Conservation (phyloP, 2,888 invertebrate genomes). For the Drosophila algonquin region DNA sequence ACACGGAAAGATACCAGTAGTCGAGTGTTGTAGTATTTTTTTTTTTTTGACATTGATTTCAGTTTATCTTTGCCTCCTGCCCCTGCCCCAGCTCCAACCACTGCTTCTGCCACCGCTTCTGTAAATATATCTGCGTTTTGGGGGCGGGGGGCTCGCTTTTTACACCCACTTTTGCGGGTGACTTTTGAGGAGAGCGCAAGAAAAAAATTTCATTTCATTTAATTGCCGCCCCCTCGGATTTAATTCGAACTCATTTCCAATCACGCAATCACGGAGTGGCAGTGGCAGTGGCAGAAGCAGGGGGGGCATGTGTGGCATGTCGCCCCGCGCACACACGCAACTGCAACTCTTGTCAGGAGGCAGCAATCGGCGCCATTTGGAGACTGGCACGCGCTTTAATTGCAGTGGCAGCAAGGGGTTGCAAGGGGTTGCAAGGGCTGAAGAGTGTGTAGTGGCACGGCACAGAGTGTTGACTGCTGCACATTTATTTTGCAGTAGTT, state of each 20-base stretch:
- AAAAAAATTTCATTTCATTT: slow-evolving; percentile 53
- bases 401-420: background rate
- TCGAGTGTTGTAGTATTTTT: slow-evolving; percentile 17
- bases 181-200: slow-evolving; percentile 21
- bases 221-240: slow-evolving; percentile 53
- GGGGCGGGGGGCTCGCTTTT: slow-evolving; percentile 16
- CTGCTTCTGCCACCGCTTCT: no score
- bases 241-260: slow-evolving; percentile 60
- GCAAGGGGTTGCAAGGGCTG: background rate
- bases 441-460: no score
- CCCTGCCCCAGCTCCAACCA: no score
- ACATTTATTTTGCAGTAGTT: slow-evolving; percentile 25
- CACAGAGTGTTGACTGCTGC: slow-evolving; percentile 1
- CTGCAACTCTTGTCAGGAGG: slow-evolving; percentile 26
- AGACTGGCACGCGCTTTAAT: slow-evolving; percentile 42
- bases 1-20: slow-evolving; percentile 5
- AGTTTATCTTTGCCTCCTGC: slow-evolving; percentile 41
- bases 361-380: slow-evolving; percentile 27
- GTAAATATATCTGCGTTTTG: slow-evolving; percentile 2
- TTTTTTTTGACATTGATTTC: slow-evolving; percentile 57
- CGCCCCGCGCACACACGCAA: slow-evolving; percentile 38
- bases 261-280: slow-evolving; percentile 46
- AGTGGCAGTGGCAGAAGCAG: background rate
- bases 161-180: slow-evolving; percentile 37
- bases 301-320: slow-evolving; percentile 8